Base-by-base conservation (phyloP, 2,888 invertebrate species). In the Tholera decimalis region DNA sequence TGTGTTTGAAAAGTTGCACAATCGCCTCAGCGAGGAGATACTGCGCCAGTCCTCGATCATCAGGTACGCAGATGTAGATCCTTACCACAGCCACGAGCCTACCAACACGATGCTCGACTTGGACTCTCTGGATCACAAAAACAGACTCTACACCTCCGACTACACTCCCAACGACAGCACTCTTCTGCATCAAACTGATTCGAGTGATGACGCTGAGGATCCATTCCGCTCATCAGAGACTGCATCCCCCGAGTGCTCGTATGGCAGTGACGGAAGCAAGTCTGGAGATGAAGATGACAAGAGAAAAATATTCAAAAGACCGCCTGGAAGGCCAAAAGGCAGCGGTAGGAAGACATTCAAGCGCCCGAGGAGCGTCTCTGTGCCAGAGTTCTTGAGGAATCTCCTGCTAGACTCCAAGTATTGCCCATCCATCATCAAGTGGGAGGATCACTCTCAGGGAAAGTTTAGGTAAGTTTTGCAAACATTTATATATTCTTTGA, bases 381-480 rank as follows among this genome's bases (percentile, higher is more conserved):
- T 98, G 41, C 98, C 98, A 96, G 98, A 98, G 91, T 98, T 98
- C 90, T 97, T 98, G 80, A 96, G 98, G 76, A 98, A 98, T 88
- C 96, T 98, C 33, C 93, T 99, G 60, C 96, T 97, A 69, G 97
- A 98, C 87, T 96, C 97, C 3, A 95, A 96, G 68, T 97, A 97
- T 77, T 98, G 98, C 86, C 98, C 98, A 0, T 96, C 97, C 54
- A 96, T 98, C 76, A 98, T 98, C 83, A 97, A 97, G 89, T 98
- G 98, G 98, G 98, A 98, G 89, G 97, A 98, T 88, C 97, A 97
- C 84, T 96, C 97, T 33, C 97, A 97, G 79, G 98, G 98, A 9
- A 97, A 98, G 80, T 99, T 99, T 93, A 97, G 95, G 96, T 96
- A 80, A 92, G 95, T 89, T 77, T 54, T 54, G 61, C 43, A 39